Conservation (phyloP, 2,888 invertebrate species). For the Acholoe squamosa region DNA sequence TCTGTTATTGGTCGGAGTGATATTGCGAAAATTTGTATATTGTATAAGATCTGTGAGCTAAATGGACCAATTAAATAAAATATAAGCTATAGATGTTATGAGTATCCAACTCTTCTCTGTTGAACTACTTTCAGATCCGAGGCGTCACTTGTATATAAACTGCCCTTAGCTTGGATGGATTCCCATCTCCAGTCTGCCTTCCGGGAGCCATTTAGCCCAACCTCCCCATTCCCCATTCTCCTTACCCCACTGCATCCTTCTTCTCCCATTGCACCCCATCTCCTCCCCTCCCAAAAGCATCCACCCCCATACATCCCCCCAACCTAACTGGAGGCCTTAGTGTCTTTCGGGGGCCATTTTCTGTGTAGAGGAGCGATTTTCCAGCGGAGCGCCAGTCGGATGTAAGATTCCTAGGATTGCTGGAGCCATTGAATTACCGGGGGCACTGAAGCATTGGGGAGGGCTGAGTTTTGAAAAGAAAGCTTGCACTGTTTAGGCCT, state of each 20-base stretch:
- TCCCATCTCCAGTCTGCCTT: not conserved
- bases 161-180: not conserved
- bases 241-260: not conserved
- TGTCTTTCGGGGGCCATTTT: slow-evolving; percentile 47
- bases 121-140: not conserved
- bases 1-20: no score
- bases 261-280: not conserved
- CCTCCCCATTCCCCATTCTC: not conserved
- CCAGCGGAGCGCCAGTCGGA: not conserved
- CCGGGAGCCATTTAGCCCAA: not conserved
- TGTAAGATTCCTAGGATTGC: not conserved
- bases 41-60: no score
- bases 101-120: not conserved
- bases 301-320: not conserved
- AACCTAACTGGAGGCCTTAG: not conserved
- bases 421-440: slow-evolving; percentile 1
- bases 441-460: not conserved
- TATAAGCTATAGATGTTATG: no score
- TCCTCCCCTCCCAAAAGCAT: not conserved
- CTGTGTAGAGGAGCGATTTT: slow-evolving; percentile 26
- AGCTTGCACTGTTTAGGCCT: not conserved
- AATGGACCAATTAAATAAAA: no score
- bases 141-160: not conserved
- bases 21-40: no score
- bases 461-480: slow-evolving; percentile 34